Conservation (phyloP, 2,797 vertebrate species). For the Acipenser oxyrinchus region DNA sequence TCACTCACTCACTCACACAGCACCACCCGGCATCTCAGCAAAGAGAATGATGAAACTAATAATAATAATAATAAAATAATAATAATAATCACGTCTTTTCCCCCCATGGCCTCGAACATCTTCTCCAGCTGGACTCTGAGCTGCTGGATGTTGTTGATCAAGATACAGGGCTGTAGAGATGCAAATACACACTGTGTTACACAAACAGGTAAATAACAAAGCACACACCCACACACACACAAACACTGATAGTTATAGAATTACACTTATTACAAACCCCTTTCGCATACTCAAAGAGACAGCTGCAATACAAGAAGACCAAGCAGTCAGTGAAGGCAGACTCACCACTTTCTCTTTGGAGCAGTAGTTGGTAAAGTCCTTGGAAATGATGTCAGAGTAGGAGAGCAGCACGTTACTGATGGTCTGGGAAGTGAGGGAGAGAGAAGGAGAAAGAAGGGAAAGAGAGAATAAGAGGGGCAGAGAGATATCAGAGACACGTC, state of each 20-base stretch:
- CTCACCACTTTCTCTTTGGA: conserved; percentile 91
- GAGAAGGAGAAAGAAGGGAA: conserved; percentile 6
- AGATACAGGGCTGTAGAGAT: conserved; percentile 76
- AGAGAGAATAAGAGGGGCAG: background rate
- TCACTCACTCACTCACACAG: conserved; percentile 39
- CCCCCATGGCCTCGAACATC: conserved; percentile 98
- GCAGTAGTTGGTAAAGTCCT: conserved; percentile 87
- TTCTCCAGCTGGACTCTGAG: conserved; percentile 91
- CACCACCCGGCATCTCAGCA: conserved; percentile 14
- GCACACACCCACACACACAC: background rate
- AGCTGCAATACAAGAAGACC: background rate
- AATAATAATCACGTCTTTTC: conserved; percentile 71
- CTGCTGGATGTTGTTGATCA: conserved; percentile 98
- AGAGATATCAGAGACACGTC: background rate
- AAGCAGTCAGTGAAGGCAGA: background rate
- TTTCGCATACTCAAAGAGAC: background rate
- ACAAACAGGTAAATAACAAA: background rate
- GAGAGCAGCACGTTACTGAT: conserved; percentile 95
- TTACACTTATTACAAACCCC: background rate
- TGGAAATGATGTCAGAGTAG: conserved; percentile 90
- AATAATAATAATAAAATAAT: background rate
- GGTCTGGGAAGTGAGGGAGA: conserved; percentile 59
- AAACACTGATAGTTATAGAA: background rate
- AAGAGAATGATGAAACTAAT: no score
- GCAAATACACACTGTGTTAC: background rate